These are phyloP conservation scores for Cremastobaeus sp. DNA, from an alignment of 2,888 invertebrate species.

Conservation along the genomic window DNA sequence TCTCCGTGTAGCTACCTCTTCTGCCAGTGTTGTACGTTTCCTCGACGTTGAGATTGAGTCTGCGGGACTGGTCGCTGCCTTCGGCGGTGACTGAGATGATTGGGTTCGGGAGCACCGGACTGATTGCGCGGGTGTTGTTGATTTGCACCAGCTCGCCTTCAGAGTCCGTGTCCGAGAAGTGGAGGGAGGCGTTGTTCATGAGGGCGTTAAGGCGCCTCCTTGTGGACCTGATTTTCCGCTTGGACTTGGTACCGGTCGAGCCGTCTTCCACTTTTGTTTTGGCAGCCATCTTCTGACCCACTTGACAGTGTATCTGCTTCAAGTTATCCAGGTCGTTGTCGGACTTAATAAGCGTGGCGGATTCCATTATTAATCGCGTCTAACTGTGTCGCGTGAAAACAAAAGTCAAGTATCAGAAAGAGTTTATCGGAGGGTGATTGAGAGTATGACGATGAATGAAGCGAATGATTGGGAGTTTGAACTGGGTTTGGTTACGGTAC, in stretches of 20 bases:
- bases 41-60: conserved; percentile 49
- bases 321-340: conserved; percentile 50
- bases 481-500: conserved; percentile 3
- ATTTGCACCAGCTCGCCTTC: conserved; percentile 73
- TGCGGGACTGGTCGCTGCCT: conserved; percentile 25
- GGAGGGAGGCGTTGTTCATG: conserved; percentile 74
- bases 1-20: conserved; percentile 69
- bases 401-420: conserved; percentile 44
- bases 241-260: conserved; percentile 64
- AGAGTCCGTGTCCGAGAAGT: conserved; percentile 76
- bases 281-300: conserved; percentile 40
- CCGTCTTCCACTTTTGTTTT: conserved; percentile 33
- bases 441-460: conserved; percentile 22
- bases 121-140: neutral
- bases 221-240: conserved; percentile 73
- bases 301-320: conserved; percentile 62
- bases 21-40: conserved; percentile 57
- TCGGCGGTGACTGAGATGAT: conserved; percentile 71
- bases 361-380: conserved; percentile 48
- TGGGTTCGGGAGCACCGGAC: conserved; percentile 62
- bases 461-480: conserved; percentile 19
- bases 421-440: neutral
- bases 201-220: conserved; percentile 73
- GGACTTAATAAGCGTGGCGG: conserved; percentile 26
- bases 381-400: conserved; percentile 44